Evolutionary conservation across 2,797 vertebrate species (phyloP), one percentile per base, ranked within the genome.

Genomic region (Sebastes ruberrimus): DNA sequence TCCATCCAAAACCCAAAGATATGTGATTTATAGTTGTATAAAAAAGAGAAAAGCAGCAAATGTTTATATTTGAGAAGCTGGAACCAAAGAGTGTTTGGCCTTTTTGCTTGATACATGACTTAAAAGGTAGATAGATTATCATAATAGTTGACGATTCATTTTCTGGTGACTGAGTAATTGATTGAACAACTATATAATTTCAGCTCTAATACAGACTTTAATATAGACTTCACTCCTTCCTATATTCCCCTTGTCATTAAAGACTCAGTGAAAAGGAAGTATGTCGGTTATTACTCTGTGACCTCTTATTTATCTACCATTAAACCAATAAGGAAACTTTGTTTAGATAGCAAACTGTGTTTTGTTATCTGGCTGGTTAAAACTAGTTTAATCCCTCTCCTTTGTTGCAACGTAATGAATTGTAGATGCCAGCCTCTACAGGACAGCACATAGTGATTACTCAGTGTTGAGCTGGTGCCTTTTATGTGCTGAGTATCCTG

Each of bases 251-350:
- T 28, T 28, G 30, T 23, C 18, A 30, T 65, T 60, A 28, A 52
- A 63, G 9, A 73, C 23, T 81, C 25, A 7, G 49, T 74, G 27
- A 76, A 79, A 7, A 74, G 30, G 49, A 49, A 60, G 22, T 6
- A 53, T 69, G 74, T 73, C 22, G 78, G 53, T 84, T 75, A 77
- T 85, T 84, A 74, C 38, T 75, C 76, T 73, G 11, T 74, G 30
- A 74, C 23, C 28, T 66, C 16, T 75, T 83, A 20, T 57, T 76
- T 35, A 73, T 55, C 35, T 70, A 64, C 69, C 33, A 56, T 42
- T 27, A 71, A 80, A 23, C 23, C 27, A 78, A 74, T 64, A 53
- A 65, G 53, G 46, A 5, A 9, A 6, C 64, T 35, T 78, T 84
- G 8, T 59, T 74, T 46, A 78, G 46, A 42, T 52, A 35, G 28